phyloP scores from a whole-genome alignment of 2,888 invertebrate genomes.

The Phyto melanocephala region DNA sequence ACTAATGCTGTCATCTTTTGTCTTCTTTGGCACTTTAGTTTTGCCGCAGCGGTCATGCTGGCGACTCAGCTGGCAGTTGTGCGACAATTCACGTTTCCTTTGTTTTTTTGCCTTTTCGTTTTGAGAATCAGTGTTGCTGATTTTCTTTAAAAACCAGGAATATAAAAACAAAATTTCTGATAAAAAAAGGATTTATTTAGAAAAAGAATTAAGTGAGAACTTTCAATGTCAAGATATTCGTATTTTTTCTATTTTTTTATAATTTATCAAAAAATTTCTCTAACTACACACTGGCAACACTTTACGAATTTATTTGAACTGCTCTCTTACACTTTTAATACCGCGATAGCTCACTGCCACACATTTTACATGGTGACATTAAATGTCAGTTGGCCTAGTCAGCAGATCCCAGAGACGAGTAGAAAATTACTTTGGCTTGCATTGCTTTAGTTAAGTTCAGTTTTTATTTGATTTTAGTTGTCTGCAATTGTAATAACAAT shows the following conservation, averaged over 20 bases:
- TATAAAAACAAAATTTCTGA: too few relatives aligned
- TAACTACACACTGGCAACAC: slow-evolving; percentile 13
- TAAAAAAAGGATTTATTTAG: too few relatives aligned
- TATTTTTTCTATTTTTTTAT: too few relatives aligned
- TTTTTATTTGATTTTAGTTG: slow-evolving; percentile 49
- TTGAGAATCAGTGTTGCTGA: too few relatives aligned
- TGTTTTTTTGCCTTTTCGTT: too few relatives aligned
- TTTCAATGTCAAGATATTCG: too few relatives aligned
- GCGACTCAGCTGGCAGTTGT: slow-evolving; percentile 66
- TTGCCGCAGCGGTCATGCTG: slow-evolving; percentile 65
- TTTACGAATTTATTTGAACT: slow-evolving; percentile 39
- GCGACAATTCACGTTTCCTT: slow-evolving; percentile 61
- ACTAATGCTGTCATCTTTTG: slow-evolving; percentile 65
- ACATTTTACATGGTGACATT: slow-evolving; percentile 63
- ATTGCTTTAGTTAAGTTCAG: slow-evolving; percentile 1
- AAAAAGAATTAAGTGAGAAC: too few relatives aligned
- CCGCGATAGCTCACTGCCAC: slow-evolving; percentile 1
- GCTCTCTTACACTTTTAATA: slow-evolving; percentile 32
- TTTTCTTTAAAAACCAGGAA: too few relatives aligned
- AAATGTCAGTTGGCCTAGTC: slow-evolving; percentile 64
- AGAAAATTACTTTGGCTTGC: slow-evolving; percentile 46
- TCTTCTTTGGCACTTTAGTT: slow-evolving; percentile 65
- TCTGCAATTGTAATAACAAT: slow-evolving; percentile 50
- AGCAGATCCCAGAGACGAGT: slow-evolving; percentile 45
- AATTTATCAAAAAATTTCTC: not conserved